Evolutionary conservation across 2,113 vertebrate species (phyloP).

Genomic region (Murina feae): DNA sequence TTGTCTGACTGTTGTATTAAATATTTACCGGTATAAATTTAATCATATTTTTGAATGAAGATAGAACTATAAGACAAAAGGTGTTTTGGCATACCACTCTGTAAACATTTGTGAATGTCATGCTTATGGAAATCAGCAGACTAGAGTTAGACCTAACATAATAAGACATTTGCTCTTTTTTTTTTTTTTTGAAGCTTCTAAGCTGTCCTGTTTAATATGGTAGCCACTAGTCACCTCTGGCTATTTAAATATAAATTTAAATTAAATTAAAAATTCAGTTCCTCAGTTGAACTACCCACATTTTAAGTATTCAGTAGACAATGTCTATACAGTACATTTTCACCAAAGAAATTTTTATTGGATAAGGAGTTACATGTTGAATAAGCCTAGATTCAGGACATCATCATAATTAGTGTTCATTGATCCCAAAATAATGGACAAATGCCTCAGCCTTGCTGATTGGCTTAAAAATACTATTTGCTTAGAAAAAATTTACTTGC

Average conservation of each 20-base stretch:
- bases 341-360: neutral
- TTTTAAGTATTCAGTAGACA: conserved; percentile 25
- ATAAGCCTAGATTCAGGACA: neutral
- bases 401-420: neutral
- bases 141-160: neutral
- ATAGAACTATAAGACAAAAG: neutral
- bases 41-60: conserved; percentile 40
- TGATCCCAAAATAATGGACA: conserved; percentile 28
- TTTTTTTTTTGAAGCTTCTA: neutral
- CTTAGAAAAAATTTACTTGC: conserved; percentile 9
- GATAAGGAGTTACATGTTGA: neutral
- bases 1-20: conserved; percentile 24
- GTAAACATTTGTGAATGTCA: neutral
- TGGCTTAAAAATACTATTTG: conserved; percentile 9
- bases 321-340: neutral
- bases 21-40: neutral
- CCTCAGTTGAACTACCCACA: neutral
- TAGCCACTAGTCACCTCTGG: neutral
- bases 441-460: neutral
- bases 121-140: neutral
- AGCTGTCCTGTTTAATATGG: neutral
- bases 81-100: neutral
- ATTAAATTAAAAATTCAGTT: conserved; percentile 17
- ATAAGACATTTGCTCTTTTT: neutral
- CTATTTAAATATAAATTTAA: conserved; percentile 37